Base-by-base conservation (phyloP, 2,888 invertebrate species). In the Melipona bicolor region DNA sequence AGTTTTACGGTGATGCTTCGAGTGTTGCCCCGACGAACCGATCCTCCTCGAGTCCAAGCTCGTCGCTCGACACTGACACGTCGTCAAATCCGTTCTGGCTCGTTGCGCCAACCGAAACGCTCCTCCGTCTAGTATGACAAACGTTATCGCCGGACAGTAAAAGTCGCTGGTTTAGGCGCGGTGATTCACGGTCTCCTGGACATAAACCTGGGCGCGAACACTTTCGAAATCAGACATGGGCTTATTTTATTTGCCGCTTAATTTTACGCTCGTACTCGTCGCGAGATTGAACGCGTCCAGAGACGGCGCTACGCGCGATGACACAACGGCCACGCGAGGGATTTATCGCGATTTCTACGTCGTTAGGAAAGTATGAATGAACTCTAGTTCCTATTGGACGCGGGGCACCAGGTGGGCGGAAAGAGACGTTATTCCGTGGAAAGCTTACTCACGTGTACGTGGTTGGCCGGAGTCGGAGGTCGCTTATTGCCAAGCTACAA, bases 211-310 rank as follows among this genome's bases (percentile, higher is more conserved):
- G 86, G 72, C 83, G 84, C 87, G 83, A 86, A 91, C 80, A 83
- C 80, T 72, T 81, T 72, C 80, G 79, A 76, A 64, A 68, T 67
- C 49, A 73, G 56, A 83, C 77, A 77, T 76, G 79, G 85, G 88
- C 87, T 91, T 88, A 90, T 92, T 93, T 93, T 93, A 93, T 93
- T 92, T 93, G 93, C 92, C 91, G 92, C 92, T 93, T 92, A 93
- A 92, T 93, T 93, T 93, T 93, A 93, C 93, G 32, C 70, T 50
- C 65, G 70, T 15, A 61, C n/a, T 13, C 62, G 13, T 50, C 21
- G 73, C 72, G 54, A 79, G 83, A 88, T 84, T 69, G 83, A 77
- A 61, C 32, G 27, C 27, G 32, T 59, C 62, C 27, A 32, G 64
- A 21, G 59, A 43, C 9, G 9, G 56, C 36, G 27, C 54, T 32